Conservation (phyloP, 2,797 vertebrate species). For the Rhabdomys pumilio region DNA sequence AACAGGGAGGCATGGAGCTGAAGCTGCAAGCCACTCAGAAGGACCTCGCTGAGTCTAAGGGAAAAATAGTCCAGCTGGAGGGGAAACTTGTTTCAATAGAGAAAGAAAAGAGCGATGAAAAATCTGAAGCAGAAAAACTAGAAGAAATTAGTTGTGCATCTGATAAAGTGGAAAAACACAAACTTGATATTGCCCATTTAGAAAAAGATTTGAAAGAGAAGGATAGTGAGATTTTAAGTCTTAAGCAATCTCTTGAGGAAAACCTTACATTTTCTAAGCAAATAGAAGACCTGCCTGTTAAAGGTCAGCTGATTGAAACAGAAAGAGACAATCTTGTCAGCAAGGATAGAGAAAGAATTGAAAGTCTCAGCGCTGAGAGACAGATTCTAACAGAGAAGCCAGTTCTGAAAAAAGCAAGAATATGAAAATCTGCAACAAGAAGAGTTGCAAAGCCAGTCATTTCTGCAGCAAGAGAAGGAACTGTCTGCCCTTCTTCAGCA, state of each 20-base stretch:
- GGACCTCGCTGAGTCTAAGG: conserved; percentile 86
- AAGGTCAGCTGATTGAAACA: conserved; percentile 91
- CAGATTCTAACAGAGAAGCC: conserved; percentile 89
- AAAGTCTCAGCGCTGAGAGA: conserved; percentile 90
- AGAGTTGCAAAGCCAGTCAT: conserved; percentile 85
- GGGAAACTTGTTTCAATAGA: conserved; percentile 87
- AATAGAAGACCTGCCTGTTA: conserved; percentile 91
- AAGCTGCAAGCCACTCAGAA: conserved; percentile 85
- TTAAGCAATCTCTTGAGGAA: conserved; percentile 90
- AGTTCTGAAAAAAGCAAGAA: conserved; percentile 86
- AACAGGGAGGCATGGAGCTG: conserved; percentile 87
- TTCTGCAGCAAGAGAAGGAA: conserved; percentile 93
- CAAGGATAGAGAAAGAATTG: conserved; percentile 88
- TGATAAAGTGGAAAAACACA: conserved; percentile 89
- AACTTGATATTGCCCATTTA: conserved; percentile 88
- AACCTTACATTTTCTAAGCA: conserved; percentile 91
- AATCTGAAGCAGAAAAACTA: conserved; percentile 88
- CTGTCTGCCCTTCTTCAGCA: conserved; percentile 90
- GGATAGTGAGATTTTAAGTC: conserved; percentile 90
- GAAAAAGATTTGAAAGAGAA: conserved; percentile 91
- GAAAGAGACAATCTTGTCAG: conserved; percentile 91
- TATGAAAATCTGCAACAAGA: conserved; percentile 90
- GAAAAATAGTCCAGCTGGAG: conserved; percentile 86
- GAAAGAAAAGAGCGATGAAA: conserved; percentile 87
- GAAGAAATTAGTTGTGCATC: conserved; percentile 91